phyloP scores from a whole-genome alignment of 2,888 invertebrate species.

The Ormia ochracea region DNA sequence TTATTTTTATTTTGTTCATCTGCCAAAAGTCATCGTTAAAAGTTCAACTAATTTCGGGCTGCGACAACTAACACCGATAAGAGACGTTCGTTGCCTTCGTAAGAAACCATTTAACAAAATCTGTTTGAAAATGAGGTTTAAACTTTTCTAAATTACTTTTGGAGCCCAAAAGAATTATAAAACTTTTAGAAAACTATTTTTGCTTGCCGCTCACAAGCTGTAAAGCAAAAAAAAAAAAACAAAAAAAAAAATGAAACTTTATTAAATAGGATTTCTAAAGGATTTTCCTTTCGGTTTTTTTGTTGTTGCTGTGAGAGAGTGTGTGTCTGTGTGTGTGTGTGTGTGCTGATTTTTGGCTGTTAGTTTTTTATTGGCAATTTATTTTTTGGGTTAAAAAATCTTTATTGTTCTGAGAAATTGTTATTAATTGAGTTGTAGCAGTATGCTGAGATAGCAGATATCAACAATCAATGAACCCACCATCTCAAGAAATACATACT shows the following conservation, averaged over 20 bases:
- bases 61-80: conserved; percentile 55
- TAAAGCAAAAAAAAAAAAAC: too few relatives aligned
- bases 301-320: too few relatives aligned
- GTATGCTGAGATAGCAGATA: conserved; percentile 63
- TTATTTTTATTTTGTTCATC: conserved; percentile 15
- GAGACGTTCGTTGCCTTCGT: background rate
- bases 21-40: conserved; percentile 43
- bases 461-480: conserved; percentile 62
- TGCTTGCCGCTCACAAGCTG: background rate
- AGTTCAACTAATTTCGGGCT: conserved; percentile 53
- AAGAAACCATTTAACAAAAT: background rate
- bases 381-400: conserved; percentile 58
- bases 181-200: conserved; percentile 30
- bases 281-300: conserved; percentile 3
- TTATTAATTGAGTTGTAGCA: conserved; percentile 76
- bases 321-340: too few relatives aligned
- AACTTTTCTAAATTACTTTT: conserved; percentile 41
- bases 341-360: background rate
- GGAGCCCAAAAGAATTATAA: background rate
- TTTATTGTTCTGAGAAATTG: conserved; percentile 75
- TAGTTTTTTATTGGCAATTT: conserved; percentile 28
- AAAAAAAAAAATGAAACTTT: background rate
- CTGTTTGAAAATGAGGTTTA: background rate
- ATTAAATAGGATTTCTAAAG: background rate
- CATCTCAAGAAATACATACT: conserved; percentile 43